Conservation (phyloP, 1,140 invertebrate species). For the Lepeophtheirus salmonis region DNA sequence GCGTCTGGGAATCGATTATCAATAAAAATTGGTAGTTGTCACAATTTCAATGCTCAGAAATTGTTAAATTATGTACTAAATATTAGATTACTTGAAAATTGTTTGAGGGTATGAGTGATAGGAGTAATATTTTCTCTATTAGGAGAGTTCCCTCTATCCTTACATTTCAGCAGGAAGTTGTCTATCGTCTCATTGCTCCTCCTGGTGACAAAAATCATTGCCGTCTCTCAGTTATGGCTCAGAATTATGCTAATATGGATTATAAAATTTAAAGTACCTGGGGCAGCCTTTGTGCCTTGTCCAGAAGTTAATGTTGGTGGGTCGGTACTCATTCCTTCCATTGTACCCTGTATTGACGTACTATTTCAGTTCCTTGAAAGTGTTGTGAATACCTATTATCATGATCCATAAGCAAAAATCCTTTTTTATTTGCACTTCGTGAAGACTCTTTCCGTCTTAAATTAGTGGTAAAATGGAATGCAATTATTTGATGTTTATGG, state of each 20-base stretch:
- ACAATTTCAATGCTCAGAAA: neutral
- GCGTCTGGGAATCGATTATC: conserved; percentile 43
- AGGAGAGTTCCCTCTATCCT: conserved; percentile 71
- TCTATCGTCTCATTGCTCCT: conserved; percentile 62
- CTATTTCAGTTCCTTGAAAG: conserved; percentile 78
- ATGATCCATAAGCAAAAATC: conserved; percentile 73
- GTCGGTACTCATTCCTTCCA: conserved; percentile 61
- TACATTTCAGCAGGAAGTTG: conserved; percentile 91
- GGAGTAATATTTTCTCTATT: conserved; percentile 53
- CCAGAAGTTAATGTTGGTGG: conserved; percentile 92
- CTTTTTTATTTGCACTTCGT: neutral
- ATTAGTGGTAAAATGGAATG: neutral
- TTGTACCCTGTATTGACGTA: conserved; percentile 49
- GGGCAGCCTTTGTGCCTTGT: conserved; percentile 66
- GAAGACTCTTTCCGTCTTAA: neutral
- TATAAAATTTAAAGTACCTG: conserved; percentile 72
- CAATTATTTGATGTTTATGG: neutral
- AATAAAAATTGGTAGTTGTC: conserved; percentile 43
- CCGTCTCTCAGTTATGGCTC: conserved; percentile 79
- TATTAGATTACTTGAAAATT: conserved; percentile 35
- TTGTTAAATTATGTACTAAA: neutral
- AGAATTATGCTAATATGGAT: conserved; percentile 64
- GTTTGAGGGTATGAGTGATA: conserved; percentile 56
- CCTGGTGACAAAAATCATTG: conserved; percentile 45
- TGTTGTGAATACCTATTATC: conserved; percentile 55